Conservation (phyloP, 2,888 invertebrate species). For the Ypsolopha scabrella region DNA sequence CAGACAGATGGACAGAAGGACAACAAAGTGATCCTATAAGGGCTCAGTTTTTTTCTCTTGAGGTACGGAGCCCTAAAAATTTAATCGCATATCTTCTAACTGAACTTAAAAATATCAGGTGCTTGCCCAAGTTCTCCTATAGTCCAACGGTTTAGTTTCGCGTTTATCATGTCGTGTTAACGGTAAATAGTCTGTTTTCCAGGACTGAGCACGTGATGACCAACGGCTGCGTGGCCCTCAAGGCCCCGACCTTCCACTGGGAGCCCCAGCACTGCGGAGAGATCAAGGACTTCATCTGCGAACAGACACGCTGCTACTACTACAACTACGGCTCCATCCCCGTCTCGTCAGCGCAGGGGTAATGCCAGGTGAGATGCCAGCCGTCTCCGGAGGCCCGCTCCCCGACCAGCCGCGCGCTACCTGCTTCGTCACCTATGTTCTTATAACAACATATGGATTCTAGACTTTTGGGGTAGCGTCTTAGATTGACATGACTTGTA, state of each 20-base stretch:
- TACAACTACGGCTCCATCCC: conserved; percentile 93
- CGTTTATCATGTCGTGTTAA: conserved; percentile 11
- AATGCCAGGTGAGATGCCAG: conserved; percentile 83
- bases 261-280: conserved; percentile 85
- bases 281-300: conserved; percentile 90
- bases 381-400: conserved; percentile 66
- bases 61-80: no score
- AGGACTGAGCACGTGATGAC: conserved; percentile 69
- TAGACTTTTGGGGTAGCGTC: no score
- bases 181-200: conserved; percentile 62
- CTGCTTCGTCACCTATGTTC: background rate
- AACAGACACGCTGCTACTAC: conserved; percentile 91
- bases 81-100: no score
- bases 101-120: no score
- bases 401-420: conserved; percentile 58
- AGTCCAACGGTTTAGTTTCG: background rate
- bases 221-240: conserved; percentile 82
- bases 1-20: no score
- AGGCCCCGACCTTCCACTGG: conserved; percentile 84
- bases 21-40: no score
- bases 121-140: no score
- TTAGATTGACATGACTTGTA: no score
- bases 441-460: background rate
- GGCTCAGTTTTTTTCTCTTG: no score
- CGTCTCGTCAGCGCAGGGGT: conserved; percentile 92